Conservation (phyloP, 92 coral and sea anemone species). For the Nematostella vectensis region DNA sequence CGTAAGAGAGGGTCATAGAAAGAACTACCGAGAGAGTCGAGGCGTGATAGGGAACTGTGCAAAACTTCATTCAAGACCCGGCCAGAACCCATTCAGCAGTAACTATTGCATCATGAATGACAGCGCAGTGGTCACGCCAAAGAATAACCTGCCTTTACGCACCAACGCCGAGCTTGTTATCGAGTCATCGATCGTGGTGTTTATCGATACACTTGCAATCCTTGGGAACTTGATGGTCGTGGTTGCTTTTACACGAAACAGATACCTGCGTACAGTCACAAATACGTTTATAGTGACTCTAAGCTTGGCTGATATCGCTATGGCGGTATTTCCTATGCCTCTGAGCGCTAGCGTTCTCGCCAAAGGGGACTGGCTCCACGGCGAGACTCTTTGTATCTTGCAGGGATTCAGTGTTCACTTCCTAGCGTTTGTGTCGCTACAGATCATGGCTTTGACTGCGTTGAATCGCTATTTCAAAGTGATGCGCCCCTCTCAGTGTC, state of each 20-base stretch:
- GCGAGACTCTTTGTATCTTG: constrained; percentile 30
- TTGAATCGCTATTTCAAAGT: constrained; percentile 60
- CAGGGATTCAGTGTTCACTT: constrained; percentile 60
- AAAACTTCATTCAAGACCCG: too few species aligned
- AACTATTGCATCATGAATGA: too few species aligned
- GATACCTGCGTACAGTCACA: constrained; percentile 51
- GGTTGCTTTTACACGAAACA: constrained; percentile 44
- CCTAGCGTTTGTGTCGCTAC: constrained; percentile 69
- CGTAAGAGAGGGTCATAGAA: too few species aligned
- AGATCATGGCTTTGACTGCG: constrained; percentile 71
- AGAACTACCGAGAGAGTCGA: too few species aligned
- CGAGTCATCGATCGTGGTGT: constrained; percentile 29
- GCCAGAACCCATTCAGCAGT: too few species aligned
- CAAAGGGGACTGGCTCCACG: constrained; percentile 47
- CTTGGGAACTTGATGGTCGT: constrained; percentile 52
- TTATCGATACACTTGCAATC: constrained; percentile 42
- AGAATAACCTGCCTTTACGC: constrained; percentile 16
- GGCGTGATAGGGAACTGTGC: too few species aligned
- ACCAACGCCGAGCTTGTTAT: constrained; percentile 13
- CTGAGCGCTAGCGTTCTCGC: constrained; percentile 38
- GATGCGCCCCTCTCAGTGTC: constrained; percentile 35
- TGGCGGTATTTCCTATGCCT: constrained; percentile 67
- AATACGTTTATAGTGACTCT: constrained; percentile 54
- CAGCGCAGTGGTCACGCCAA: too few species aligned
- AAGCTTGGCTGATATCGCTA: constrained; percentile 39